phyloP scores from a whole-genome alignment of 2,888 invertebrate genomes.

The Acanthopleura granulata region DNA sequence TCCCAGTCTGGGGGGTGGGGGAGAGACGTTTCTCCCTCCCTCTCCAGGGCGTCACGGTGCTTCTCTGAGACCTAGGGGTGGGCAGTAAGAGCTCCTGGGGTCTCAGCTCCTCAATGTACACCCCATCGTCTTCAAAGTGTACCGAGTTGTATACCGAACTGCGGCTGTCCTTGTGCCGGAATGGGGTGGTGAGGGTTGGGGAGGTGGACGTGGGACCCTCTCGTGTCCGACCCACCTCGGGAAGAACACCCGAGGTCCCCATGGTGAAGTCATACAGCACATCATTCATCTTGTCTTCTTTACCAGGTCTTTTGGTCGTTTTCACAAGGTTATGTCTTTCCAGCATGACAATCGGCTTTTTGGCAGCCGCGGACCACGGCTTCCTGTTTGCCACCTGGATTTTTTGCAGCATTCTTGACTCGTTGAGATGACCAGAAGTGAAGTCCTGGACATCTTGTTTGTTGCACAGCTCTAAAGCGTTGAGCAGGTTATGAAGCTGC shows the following conservation, averaged over 20 bases:
- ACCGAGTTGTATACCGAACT: conserved; percentile 39
- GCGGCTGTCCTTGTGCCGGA: conserved; percentile 17
- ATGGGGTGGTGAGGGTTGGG: not conserved
- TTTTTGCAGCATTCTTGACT: conserved; percentile 48
- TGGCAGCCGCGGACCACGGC: conserved; percentile 44
- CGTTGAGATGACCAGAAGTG: conserved; percentile 64
- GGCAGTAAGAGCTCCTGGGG: conserved; percentile 51
- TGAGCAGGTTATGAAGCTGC: conserved; percentile 54
- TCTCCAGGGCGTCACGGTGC: not conserved
- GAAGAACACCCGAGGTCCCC: conserved; percentile 58
- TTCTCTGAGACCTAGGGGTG: conserved; percentile 24
- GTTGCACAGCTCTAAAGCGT: conserved; percentile 55
- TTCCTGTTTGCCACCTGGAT: conserved; percentile 34
- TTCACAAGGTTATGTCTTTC: not conserved
- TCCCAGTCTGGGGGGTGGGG: conserved; percentile 22
- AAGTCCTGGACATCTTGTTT: conserved; percentile 59
- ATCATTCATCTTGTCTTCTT: conserved; percentile 46
- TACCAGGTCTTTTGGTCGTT: not conserved
- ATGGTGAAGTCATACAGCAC: conserved; percentile 59
- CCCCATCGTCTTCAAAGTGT: conserved; percentile 55
- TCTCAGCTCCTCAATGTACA: conserved; percentile 57
- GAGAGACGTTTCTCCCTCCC: not conserved
- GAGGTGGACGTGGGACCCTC: not conserved
- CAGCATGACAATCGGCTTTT: conserved; percentile 15
- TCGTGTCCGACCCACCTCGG: conserved; percentile 28